Evolutionary conservation across 2,888 invertebrate species (phyloP), one percentile per base, ranked within the genome.

Genomic region (Hedychridium roseum): DNA sequence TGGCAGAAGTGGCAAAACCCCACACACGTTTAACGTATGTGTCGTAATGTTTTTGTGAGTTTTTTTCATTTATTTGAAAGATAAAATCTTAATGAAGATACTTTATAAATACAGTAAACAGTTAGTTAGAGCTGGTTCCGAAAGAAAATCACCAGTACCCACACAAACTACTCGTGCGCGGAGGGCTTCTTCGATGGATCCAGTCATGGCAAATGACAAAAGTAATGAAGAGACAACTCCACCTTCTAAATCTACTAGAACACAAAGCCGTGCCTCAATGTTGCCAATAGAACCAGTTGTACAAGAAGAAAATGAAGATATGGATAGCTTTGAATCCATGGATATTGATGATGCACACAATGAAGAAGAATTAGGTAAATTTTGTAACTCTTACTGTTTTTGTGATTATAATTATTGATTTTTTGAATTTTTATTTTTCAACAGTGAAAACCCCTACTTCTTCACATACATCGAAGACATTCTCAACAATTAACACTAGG

Each of bases 161-260:
- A 14, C 35, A 17, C 57, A 60, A 50, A 31, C 15, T n/a, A 72
- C 62, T 7, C 66, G 74, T 14, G 64, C 53, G 42, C 73, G 69
- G 11, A 64, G 76, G 55, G 70, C 75, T 4, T 71, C 53, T 39
- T 76, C 76, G 2, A 54, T 71, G 36, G 74, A 63, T 21, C 62
- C 60, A 0, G 68, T 70, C 32, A 26, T 40, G 2, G 42, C 23
- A 12, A 23, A 37, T 1, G 55, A 43, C 16, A 36, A 32, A 30
- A 49, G 32, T 4, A n/a, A 7, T 11, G 28, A 17, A 30, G 21
- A 34, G 16, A 35, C n/a, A 2, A n/a, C 2, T 12, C 12, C 27
- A 12, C 3, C 15, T 2, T 48, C 34, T 12, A 68, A 68, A 18
- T 61, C 68, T 4, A 3, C 43, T 1, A 73, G 57, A 18, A 54